A percentile compares a stretch with the other conserved stretches of the same genome.
Conservation (phyloP, 2,888 invertebrate genomes). For the Clitarchus hookeri region DNA sequence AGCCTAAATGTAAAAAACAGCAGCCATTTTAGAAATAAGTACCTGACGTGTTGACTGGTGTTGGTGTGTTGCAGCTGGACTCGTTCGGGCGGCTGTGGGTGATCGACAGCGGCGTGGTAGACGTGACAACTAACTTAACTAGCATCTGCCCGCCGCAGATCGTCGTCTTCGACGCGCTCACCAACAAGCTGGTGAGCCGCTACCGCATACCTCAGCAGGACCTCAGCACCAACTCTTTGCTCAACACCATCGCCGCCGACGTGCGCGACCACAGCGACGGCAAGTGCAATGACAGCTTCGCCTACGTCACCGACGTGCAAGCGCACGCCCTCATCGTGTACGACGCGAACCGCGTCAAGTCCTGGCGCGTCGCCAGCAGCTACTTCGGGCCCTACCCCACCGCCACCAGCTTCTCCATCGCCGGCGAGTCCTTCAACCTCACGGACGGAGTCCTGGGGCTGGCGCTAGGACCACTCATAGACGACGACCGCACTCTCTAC, state of each 20-base stretch:
- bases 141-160: slow-evolving; percentile 72
- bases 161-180: slow-evolving; percentile 68
- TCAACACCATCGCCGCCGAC: slow-evolving; percentile 69
- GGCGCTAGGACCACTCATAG: slow-evolving; percentile 57
- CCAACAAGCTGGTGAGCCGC: slow-evolving; percentile 44
- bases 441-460: slow-evolving; percentile 73
- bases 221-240: slow-evolving; percentile 57
- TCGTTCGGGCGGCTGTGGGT: slow-evolving; percentile 73
- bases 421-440: slow-evolving; percentile 66
- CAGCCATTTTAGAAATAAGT: too few relatives aligned
- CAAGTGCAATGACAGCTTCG: slow-evolving; percentile 64
- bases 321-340: slow-evolving; percentile 67
- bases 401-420: slow-evolving; percentile 45
- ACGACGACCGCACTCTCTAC: slow-evolving; percentile 61
- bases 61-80: slow-evolving; percentile 62
- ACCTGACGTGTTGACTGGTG: too few relatives aligned
- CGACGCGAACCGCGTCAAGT: slow-evolving; percentile 60
- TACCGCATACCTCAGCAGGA: slow-evolving; percentile 44
- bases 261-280: slow-evolving; percentile 56
- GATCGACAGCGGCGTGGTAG: slow-evolving; percentile 67
- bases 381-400: slow-evolving; percentile 68
- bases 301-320: slow-evolving; percentile 72
- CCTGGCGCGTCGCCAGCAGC: slow-evolving; percentile 68
- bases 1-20: too few relatives aligned
- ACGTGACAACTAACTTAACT: slow-evolving; percentile 35